These are phyloP conservation scores for Cetonia aurata DNA, from an alignment of 2,888 invertebrate genomes.

Conservation along the genomic window DNA sequence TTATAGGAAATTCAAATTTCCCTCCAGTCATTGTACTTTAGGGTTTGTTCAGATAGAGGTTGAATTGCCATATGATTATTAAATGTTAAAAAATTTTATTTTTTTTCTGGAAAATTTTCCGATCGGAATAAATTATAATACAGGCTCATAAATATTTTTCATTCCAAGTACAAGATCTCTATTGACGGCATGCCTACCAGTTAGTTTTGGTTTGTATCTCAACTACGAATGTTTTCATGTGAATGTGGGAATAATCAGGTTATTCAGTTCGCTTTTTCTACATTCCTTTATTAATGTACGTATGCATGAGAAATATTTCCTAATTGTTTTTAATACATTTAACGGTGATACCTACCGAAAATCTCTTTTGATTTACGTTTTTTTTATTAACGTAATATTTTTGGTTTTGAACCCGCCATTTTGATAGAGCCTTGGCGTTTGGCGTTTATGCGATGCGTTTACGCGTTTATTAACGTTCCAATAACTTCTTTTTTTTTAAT, in stretches of 20 bases:
- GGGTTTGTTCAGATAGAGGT: slow-evolving; percentile 39
- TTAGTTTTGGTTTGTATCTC: slow-evolving; percentile 38
- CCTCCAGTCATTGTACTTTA: slow-evolving; percentile 6
- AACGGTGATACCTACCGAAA: background rate
- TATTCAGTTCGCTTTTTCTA: slow-evolving; percentile 42
- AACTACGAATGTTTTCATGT: slow-evolving; percentile 46
- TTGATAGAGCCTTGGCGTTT: slow-evolving; percentile 48
- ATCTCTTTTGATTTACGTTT: slow-evolving; percentile 35
- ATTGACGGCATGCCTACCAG: background rate
- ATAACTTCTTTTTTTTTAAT: slow-evolving; percentile 8
- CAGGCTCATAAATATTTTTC: background rate
- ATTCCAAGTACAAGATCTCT: slow-evolving; percentile 11
- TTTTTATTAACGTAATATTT: slow-evolving; percentile 49
- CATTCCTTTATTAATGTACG: slow-evolving; percentile 41
- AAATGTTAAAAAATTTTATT: slow-evolving; percentile 21
- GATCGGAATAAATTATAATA: background rate
- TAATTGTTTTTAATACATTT: background rate
- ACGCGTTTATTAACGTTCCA: slow-evolving; percentile 37
- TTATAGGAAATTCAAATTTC: slow-evolving; percentile 39
- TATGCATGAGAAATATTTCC: slow-evolving; percentile 20
- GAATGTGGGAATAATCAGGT: slow-evolving; percentile 45
- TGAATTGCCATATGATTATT: slow-evolving; percentile 4
- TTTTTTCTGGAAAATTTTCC: background rate
- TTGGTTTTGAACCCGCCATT: slow-evolving; percentile 54
- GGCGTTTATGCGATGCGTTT: slow-evolving; percentile 8